These are phyloP conservation scores for Aldabrachelys gigantea DNA, from an alignment of 2,113 vertebrate genomes.

Conservation along the genomic window DNA sequence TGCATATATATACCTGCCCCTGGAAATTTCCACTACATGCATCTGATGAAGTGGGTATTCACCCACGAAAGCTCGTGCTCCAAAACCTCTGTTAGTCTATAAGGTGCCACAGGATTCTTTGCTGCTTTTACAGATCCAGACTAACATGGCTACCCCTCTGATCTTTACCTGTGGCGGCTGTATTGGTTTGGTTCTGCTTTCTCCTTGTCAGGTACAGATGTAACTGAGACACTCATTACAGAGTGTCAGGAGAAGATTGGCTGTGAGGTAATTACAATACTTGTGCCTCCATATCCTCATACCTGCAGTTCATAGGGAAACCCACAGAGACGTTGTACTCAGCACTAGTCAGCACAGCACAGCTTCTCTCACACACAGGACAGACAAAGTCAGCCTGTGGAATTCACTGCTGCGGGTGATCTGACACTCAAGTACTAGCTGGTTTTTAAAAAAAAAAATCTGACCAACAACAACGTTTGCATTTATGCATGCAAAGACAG, in stretches of 20 bases:
- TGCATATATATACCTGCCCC: too few relatives aligned
- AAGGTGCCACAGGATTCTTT: too few relatives aligned
- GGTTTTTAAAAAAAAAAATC: not conserved
- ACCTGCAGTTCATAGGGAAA: conserved; percentile 12
- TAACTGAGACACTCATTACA: not conserved
- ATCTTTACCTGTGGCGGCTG: not conserved
- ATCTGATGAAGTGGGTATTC: too few relatives aligned
- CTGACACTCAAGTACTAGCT: not conserved
- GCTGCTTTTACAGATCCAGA: too few relatives aligned
- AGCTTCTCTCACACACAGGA: not conserved
- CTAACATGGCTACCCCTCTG: too few relatives aligned
- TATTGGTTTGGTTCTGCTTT: not conserved
- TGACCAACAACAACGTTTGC: not conserved
- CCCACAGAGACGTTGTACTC: not conserved
- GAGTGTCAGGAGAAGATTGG: not conserved
- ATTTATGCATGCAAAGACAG: conserved; percentile 8
- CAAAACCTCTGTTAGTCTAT: too few relatives aligned
- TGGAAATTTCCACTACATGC: too few relatives aligned
- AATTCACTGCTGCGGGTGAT: not conserved
- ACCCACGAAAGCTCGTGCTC: too few relatives aligned
- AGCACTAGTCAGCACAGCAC: not conserved
- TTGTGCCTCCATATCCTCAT: not conserved
- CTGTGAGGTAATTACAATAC: not conserved
- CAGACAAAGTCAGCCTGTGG: not conserved
- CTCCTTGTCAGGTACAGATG: not conserved